phyloP scores from a whole-genome alignment of 92 coral and sea anemone species.

The Palythoa grandis region DNA sequence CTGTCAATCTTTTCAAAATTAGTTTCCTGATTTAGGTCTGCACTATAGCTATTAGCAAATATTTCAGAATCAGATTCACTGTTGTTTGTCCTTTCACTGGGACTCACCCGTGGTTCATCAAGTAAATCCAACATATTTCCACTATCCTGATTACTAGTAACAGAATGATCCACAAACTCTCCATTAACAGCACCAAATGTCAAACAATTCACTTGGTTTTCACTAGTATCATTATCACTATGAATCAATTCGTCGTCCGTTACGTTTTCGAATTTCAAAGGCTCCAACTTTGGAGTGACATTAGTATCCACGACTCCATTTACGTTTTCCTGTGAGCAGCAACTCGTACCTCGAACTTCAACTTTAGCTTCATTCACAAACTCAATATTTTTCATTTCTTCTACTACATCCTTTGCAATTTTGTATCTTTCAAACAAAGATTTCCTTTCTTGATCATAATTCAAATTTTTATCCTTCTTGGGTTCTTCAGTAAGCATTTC shows the following conservation, averaged over 20 bases:
- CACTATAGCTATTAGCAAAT: not conserved
- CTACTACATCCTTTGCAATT: constrained; percentile 49
- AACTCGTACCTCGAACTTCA: constrained; percentile 60
- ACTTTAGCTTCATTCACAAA: constrained; percentile 85
- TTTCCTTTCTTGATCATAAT: constrained; percentile 54
- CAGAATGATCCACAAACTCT: constrained; percentile 1
- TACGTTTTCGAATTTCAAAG: constrained; percentile 84
- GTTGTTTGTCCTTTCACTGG: constrained; percentile 4
- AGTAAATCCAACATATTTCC: not conserved
- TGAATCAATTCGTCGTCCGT: constrained; percentile 80
- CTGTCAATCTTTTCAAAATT: constrained; percentile 52
- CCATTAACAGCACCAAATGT: constrained; percentile 30
- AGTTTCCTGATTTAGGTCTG: constrained; percentile 37
- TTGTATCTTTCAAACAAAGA: constrained; percentile 74
- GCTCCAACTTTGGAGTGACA: constrained; percentile 63
- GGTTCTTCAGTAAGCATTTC: constrained; percentile 47
- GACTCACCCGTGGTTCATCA: not conserved
- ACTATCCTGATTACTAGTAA: not conserved
- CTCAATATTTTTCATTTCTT: constrained; percentile 79
- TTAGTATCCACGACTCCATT: constrained; percentile 49
- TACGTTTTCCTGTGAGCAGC: constrained; percentile 9
- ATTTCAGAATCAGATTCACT: constrained; percentile 3
- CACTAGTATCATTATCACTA: constrained; percentile 62
- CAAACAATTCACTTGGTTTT: not conserved
- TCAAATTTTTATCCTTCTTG: constrained; percentile 48